phyloP scores from a whole-genome alignment of 1,140 invertebrate species.

The Drosophila saltans region DNA sequence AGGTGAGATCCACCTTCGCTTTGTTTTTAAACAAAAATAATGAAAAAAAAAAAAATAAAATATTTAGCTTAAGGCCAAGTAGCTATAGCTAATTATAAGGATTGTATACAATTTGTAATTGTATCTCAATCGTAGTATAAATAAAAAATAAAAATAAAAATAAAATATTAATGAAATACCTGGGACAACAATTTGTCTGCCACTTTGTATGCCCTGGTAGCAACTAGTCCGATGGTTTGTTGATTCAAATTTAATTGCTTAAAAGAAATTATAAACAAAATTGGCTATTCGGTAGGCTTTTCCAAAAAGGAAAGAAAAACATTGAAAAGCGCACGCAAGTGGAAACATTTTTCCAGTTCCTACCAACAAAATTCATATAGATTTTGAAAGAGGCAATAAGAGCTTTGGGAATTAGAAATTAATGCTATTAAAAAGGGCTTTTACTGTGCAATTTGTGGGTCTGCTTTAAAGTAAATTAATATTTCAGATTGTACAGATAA shows the following conservation, averaged over 20 bases:
- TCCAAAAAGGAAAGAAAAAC: background rate
- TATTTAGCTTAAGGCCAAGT: no score
- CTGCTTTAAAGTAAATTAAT: no score
- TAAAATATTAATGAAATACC: background rate
- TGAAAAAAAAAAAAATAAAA: background rate
- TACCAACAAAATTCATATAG: background rate
- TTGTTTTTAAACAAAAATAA: slow-evolving; percentile 1
- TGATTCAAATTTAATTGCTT: slow-evolving; percentile 26
- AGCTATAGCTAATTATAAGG: no score
- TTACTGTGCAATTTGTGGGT: background rate
- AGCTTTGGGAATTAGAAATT: slow-evolving; percentile 5
- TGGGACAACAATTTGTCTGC: background rate
- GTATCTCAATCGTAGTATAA: no score
- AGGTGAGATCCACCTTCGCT: background rate
- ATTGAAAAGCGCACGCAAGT: slow-evolving; percentile 16
- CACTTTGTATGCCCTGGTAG: background rate
- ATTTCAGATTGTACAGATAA: no score
- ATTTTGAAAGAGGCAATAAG: background rate
- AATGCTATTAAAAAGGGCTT: slow-evolving; percentile 20
- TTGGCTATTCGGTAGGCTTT: slow-evolving; percentile 15
- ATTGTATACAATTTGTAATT: no score
- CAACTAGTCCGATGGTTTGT: background rate
- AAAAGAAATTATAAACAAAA: slow-evolving; percentile 24
- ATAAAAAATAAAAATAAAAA: background rate
- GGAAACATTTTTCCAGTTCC: slow-evolving; percentile 12